phyloP scores from a whole-genome alignment of 2,113 vertebrate genomes.

The Ancistrus triradiatus region DNA sequence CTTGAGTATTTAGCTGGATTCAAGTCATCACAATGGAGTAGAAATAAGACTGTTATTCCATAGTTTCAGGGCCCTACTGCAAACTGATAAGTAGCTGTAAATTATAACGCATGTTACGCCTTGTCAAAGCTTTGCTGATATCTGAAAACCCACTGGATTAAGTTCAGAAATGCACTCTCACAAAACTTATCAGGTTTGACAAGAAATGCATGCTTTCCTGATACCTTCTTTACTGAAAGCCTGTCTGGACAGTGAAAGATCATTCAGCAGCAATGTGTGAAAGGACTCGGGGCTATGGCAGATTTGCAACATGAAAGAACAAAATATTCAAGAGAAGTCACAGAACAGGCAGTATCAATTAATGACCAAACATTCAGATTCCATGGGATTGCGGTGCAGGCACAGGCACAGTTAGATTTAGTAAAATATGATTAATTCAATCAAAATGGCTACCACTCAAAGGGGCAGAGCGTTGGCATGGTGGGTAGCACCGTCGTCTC shows the following conservation, averaged over 20 bases:
- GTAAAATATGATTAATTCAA: too few relatives aligned
- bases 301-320: not conserved
- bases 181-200: slow-evolving; percentile 18
- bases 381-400: too few relatives aligned
- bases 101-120: not conserved
- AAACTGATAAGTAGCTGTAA: too few relatives aligned
- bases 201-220: not conserved
- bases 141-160: slow-evolving; percentile 7
- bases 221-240: not conserved
- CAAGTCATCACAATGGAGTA: too few relatives aligned
- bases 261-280: not conserved
- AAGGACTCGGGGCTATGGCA: not conserved
- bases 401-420: too few relatives aligned
- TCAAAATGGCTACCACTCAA: too few relatives aligned
- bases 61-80: not conserved
- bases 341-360: not conserved
- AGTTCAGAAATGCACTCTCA: not conserved
- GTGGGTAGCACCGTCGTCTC: too few relatives aligned
- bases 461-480: too few relatives aligned
- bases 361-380: not conserved
- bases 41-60: not conserved
- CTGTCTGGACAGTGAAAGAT: slow-evolving; percentile 17
- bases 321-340: not conserved
- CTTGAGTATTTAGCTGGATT: not conserved
- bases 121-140: not conserved